phyloP scores from a whole-genome alignment of 2,797 vertebrate species.

The Galagoides demidoff region DNA sequence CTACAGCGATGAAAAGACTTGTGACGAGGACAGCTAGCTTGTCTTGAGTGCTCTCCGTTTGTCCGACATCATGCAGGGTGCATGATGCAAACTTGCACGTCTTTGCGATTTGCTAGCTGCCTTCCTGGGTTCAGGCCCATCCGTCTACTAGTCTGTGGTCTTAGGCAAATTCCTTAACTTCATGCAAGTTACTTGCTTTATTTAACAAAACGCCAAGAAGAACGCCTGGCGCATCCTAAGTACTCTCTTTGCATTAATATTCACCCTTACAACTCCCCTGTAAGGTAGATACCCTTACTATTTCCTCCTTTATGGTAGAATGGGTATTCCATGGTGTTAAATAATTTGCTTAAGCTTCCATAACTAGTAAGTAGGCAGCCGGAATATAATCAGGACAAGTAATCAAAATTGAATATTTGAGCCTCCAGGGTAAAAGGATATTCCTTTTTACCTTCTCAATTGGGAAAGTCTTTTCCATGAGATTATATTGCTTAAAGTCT shows the following conservation, averaged over 20 bases:
- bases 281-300: background rate
- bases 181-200: background rate
- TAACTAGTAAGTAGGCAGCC: background rate
- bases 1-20: background rate
- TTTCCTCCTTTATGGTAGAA: background rate
- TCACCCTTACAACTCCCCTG: background rate
- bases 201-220: background rate
- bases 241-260: background rate
- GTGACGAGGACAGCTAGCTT: background rate
- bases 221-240: background rate
- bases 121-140: background rate
- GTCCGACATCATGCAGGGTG: background rate
- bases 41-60: background rate
- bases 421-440: background rate
- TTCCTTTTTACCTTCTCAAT: background rate
- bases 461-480: background rate
- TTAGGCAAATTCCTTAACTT: slow-evolving; percentile 8
- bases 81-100: background rate
- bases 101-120: background rate
- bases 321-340: slow-evolving; percentile 13
- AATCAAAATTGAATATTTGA: background rate
- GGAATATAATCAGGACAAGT: background rate
- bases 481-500: background rate
- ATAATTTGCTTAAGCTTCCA: background rate
- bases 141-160: background rate